Conservation (phyloP, 2,797 vertebrate species). For the Hoplostethus mediterraneus region DNA sequence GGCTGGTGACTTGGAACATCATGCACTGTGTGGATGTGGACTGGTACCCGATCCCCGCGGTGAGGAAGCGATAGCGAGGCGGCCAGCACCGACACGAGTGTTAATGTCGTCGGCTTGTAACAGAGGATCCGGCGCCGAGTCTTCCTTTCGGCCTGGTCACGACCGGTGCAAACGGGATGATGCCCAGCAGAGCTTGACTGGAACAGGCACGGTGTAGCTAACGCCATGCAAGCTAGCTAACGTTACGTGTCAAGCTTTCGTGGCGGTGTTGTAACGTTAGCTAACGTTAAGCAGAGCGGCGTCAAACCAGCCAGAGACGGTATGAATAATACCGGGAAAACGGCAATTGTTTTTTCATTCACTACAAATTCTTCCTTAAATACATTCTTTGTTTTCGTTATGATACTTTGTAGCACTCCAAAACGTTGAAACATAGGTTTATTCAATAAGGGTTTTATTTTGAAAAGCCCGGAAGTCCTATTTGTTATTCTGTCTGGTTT, state of each 20-base stretch:
- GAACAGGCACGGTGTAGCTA: conserved; percentile 26
- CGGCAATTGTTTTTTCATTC: background rate
- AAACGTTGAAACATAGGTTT: background rate
- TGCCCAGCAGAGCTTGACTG: conserved; percentile 34
- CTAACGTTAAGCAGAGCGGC: conserved; percentile 39
- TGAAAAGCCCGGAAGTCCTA: conserved; percentile 44
- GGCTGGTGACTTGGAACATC: conserved; percentile 64
- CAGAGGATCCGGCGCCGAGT: conserved; percentile 13
- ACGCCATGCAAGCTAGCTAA: conserved; percentile 55
- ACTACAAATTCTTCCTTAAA: background rate
- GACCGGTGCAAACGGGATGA: conserved; percentile 55
- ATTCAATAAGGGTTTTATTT: conserved; percentile 29
- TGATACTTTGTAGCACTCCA: background rate
- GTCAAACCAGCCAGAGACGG: background rate
- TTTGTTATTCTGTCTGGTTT: background rate
- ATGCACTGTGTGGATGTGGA: conserved; percentile 47
- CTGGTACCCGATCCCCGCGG: conserved; percentile 24
- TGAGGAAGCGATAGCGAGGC: conserved; percentile 24
- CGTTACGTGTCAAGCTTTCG: conserved; percentile 55
- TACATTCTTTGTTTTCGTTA: background rate
- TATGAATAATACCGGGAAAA: conserved; percentile 1
- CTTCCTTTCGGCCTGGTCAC: conserved; percentile 70
- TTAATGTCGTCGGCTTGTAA: background rate
- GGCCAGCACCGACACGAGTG: conserved; percentile 7
- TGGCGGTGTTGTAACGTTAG: conserved; percentile 50